Evolutionary conservation across 1,140 invertebrate species (phyloP).

Genomic region (Druon quercuslanigerum): DNA sequence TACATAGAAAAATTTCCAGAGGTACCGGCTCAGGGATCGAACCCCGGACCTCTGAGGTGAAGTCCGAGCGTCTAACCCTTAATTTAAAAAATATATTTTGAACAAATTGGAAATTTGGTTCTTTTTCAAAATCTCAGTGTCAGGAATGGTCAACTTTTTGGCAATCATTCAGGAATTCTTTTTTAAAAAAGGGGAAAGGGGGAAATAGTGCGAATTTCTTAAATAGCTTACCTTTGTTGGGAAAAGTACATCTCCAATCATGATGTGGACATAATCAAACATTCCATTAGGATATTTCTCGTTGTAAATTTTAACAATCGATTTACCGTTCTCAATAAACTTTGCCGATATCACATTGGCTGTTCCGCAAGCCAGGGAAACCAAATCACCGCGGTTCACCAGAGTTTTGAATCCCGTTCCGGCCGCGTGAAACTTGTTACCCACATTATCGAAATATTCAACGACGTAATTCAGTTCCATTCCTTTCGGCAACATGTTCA

Average conservation of each 20-base stretch:
- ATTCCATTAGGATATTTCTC: constrained; percentile 69
- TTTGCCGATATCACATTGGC: constrained; percentile 63
- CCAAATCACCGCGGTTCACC: constrained; percentile 67
- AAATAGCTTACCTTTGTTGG: constrained; percentile 65
- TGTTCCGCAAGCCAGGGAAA: constrained; percentile 53
- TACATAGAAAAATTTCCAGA: too few species aligned
- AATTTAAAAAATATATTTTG: too few species aligned
- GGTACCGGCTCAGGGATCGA: too few species aligned
- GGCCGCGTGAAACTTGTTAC: constrained; percentile 69
- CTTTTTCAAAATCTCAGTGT: too few species aligned
- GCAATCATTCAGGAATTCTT: too few species aligned
- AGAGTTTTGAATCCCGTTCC: constrained; percentile 61
- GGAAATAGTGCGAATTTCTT: too few species aligned
- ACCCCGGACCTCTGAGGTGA: too few species aligned
- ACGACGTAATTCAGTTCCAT: constrained; percentile 70
- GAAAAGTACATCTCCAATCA: constrained; percentile 72
- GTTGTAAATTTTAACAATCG: constrained; percentile 68
- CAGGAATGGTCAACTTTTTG: too few species aligned
- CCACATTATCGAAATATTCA: constrained; percentile 70
- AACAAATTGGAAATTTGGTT: too few species aligned
- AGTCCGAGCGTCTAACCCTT: too few species aligned
- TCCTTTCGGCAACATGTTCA: constrained; percentile 73
- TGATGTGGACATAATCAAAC: constrained; percentile 72
- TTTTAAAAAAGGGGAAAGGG: too few species aligned
- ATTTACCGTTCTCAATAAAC: constrained; percentile 68